These are phyloP conservation scores for Priocnemis perturbator DNA, from an alignment of 2,888 invertebrate genomes.

Conservation along the genomic window DNA sequence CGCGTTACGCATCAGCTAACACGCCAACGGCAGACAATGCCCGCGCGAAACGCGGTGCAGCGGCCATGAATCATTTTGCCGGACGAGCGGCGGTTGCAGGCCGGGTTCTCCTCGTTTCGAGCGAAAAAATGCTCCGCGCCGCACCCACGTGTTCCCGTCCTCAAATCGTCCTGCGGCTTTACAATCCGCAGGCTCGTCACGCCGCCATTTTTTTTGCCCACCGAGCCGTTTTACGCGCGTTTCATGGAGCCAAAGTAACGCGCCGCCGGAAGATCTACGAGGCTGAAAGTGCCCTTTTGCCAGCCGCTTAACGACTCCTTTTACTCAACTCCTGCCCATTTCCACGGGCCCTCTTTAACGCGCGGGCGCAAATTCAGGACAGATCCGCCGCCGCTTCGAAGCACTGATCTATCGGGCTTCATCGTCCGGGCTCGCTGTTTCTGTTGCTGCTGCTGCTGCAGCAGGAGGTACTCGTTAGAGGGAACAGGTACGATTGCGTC, in stretches of 20 bases:
- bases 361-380: too few relatives aligned
- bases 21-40: slow-evolving; percentile 5
- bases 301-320: slow-evolving; percentile 30
- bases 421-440: neutral
- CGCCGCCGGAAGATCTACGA: slow-evolving; percentile 32
- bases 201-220: slow-evolving; percentile 28
- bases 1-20: slow-evolving; percentile 7
- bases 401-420: slow-evolving; percentile 23
- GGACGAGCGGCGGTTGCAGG: slow-evolving; percentile 7
- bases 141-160: slow-evolving; percentile 31
- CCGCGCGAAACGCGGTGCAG: slow-evolving; percentile 3
- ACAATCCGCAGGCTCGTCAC: slow-evolving; percentile 38
- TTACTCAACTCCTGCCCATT: neutral
- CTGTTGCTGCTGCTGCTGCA: too few relatives aligned
- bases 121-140: neutral
- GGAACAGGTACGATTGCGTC: slow-evolving; percentile 24
- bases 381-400: too few relatives aligned
- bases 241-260: slow-evolving; percentile 34
- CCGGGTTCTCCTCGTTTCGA: too few relatives aligned
- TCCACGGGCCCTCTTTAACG: neutral
- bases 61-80: slow-evolving; percentile 6
- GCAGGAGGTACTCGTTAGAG: neutral
- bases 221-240: slow-evolving; percentile 43
- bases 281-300: slow-evolving; percentile 14
- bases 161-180: slow-evolving; percentile 47